Evolutionary conservation across 2,888 invertebrate genomes (phyloP).

Genomic region (Callosobruchus maculatus): DNA sequence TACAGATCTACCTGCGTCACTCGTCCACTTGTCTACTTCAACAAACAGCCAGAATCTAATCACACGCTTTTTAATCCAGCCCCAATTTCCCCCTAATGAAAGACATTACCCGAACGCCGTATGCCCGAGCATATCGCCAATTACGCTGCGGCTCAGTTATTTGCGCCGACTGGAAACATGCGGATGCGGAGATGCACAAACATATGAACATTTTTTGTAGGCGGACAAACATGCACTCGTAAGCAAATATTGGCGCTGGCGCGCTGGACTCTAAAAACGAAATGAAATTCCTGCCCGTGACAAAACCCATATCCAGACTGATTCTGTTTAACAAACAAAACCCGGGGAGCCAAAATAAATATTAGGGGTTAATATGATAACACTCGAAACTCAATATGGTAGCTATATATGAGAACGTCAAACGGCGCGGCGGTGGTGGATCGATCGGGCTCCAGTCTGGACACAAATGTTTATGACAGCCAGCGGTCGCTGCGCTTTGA

Average conservation of each 20-base stretch:
- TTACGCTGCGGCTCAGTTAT: no score
- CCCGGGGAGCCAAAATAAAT: constrained; percentile 15
- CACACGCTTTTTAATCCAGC: background rate
- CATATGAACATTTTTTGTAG: background rate
- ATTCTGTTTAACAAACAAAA: constrained; percentile 17
- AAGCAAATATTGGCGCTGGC: background rate
- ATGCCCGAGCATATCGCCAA: background rate
- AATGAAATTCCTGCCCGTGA: constrained; percentile 1
- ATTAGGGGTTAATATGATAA: constrained; percentile 20
- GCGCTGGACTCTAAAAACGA: background rate
- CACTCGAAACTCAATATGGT: constrained; percentile 20
- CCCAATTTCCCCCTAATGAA: background rate
- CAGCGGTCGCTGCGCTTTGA: no score
- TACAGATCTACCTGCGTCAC: no score
- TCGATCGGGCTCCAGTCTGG: no score
- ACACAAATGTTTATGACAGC: no score
- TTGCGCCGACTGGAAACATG: background rate
- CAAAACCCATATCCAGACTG: constrained; percentile 13
- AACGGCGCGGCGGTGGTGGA: no score
- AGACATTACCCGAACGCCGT: background rate
- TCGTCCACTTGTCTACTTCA: no score
- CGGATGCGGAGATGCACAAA: background rate
- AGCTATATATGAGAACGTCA: constrained; percentile 12
- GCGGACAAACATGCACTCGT: background rate
- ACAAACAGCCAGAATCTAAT: background rate